Base-by-base conservation (phyloP, 2,113 vertebrate genomes). In the Embiotoca jacksoni region DNA sequence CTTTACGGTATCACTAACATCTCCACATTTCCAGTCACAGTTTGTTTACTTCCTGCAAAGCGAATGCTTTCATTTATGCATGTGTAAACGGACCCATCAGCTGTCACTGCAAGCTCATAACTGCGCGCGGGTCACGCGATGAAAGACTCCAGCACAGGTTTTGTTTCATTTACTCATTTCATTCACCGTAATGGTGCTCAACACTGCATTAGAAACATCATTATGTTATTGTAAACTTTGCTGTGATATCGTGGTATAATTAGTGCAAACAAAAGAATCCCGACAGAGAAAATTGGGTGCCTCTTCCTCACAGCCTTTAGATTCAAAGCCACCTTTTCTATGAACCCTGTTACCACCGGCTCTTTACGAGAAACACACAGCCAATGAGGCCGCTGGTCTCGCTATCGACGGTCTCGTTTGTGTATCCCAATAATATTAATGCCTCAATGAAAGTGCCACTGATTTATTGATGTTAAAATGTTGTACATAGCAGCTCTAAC, bases 161-260 rank as follows among this genome's bases (percentile, higher is more conserved):
- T 33, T 10, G 39, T 60, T 46, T 11, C 5, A 58, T 64, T 23
- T 0, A 4, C 54, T 37, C 58, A 13, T 52, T 72, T 5, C 1
- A 6, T 23, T 52, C 44, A 9, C 67, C n/a, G 53, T 49, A 52
- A 78, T 67, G 58, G 33, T 32, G 30, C 37, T 72, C 32, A 82
- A 46, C 11, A 9, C 60, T 7, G 14, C 30, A 16, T 33, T 54
- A 10, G 6, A 57, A 53, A 56, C 50, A 56, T 39, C 75, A 39
- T 8, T 73, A n/a, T 36, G 11, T 78, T 63, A 32, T 74, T 60
- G 76, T 82, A 72, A 75, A 57, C 78, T 82, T 47, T 76, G 44
- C 57, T 14, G 14, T 6, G 72, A 72, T 46, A n/a, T 57, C 57
- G 64, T 5, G 0, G 7, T 30, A 2, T 55, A 72, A 86, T 84